Percentiles rank a stretch among this genome's conserved stretches.
Conservation (phyloP, 2,113 vertebrate genomes). For the Muntiacus reevesi region DNA sequence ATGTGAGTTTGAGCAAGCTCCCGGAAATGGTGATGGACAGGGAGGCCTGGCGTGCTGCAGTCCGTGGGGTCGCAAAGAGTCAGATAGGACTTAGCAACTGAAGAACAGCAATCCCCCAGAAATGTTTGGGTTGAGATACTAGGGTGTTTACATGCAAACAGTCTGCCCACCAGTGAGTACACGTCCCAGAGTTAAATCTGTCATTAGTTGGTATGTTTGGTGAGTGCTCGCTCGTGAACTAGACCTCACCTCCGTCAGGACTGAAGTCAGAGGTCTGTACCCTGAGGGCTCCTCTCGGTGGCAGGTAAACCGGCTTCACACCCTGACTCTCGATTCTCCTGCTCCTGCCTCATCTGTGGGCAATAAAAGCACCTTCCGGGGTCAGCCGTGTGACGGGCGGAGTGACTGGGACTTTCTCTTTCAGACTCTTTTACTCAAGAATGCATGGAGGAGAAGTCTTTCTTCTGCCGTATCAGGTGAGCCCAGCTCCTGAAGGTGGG, state of each 20-base stretch:
- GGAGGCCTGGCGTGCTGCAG: not conserved
- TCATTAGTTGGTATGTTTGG: rapidly evolving
- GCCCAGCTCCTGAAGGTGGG: not conserved
- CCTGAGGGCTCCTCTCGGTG: rapidly evolving
- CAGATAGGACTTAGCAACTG: not conserved
- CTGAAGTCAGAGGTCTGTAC: rapidly evolving
- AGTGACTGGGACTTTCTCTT: conserved; percentile 22
- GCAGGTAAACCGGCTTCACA: rapidly evolving
- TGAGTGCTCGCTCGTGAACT: rapidly evolving
- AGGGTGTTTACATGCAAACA: rapidly evolving
- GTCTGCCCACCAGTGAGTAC: rapidly evolving
- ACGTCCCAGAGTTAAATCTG: rapidly evolving
- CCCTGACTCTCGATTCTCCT: rapidly evolving
- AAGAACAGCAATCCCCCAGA: not conserved
- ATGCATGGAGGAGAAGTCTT: conserved; percentile 94
- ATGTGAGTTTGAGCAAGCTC: not conserved
- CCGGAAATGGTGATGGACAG: not conserved
- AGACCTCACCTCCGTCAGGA: rapidly evolving
- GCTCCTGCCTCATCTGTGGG: rapidly evolving
- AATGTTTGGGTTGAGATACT: rapidly evolving
- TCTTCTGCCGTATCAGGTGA: conserved; percentile 97
- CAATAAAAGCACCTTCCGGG: rapidly evolving
- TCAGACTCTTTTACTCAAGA: conserved; percentile 90
- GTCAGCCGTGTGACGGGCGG: rapidly evolving
- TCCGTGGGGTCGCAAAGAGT: not conserved